phyloP scores from a whole-genome alignment of 2,888 invertebrate species.

The Trichacis sp. region DNA sequence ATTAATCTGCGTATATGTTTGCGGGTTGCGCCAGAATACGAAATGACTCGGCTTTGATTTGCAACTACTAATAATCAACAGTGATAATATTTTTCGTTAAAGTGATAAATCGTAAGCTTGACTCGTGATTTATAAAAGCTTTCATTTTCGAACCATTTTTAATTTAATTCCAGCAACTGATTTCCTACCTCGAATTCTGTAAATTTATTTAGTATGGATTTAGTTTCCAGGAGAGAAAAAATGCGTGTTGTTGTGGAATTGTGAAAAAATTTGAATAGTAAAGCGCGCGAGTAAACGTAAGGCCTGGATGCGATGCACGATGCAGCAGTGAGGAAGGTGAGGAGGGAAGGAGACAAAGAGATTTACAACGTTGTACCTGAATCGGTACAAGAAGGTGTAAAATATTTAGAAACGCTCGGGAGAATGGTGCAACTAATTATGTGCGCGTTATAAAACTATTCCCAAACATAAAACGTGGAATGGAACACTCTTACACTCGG shows the following conservation, averaged over 20 bases:
- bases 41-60: too few species aligned
- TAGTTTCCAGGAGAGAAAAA: too few species aligned
- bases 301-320: constrained; percentile 22
- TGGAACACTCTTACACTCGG: not conserved
- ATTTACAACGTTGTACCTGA: constrained; percentile 32
- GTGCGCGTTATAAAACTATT: constrained; percentile 28
- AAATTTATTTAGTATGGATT: not conserved
- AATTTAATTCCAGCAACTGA: too few species aligned
- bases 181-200: not conserved
- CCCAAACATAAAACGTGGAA: constrained; percentile 14
- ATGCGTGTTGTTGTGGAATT: too few species aligned
- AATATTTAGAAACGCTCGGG: constrained; percentile 29
- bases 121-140: too few species aligned
- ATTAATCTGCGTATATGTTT: too few species aligned
- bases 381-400: constrained; percentile 21
- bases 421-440: constrained; percentile 22
- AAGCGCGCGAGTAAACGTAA: constrained; percentile 20
- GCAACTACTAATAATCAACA: too few species aligned
- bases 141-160: too few species aligned
- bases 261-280: too few species aligned
- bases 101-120: too few species aligned
- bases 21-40: too few species aligned
- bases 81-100: too few species aligned
- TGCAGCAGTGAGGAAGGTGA: constrained; percentile 25
- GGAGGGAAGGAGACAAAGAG: constrained; percentile 36